Evolutionary conservation across 2,888 invertebrate genomes (phyloP).

Genomic region (Drosophila rellima): DNA sequence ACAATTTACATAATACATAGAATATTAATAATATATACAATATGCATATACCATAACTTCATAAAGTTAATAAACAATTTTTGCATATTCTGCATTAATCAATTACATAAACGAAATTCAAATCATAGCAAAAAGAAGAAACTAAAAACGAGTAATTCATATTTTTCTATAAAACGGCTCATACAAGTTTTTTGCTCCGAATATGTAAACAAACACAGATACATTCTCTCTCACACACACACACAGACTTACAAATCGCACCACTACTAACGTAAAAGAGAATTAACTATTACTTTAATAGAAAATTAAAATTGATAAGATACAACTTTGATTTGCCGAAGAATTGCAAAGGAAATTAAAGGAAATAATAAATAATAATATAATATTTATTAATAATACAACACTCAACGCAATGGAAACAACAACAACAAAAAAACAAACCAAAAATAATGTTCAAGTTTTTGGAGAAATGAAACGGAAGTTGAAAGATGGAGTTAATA

Average conservation of each 20-base stretch:
- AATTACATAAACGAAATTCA: slow-evolving; percentile 24
- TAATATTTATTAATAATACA: slow-evolving; percentile 21
- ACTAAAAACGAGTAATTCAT: slow-evolving; percentile 50
- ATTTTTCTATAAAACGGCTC: slow-evolving; percentile 73
- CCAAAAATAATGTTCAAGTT: slow-evolving; percentile 36
- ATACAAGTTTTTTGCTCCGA: slow-evolving; percentile 69
- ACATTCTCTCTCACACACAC: slow-evolving; percentile 22
- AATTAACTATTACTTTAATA: slow-evolving; percentile 77
- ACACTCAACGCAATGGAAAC: slow-evolving; percentile 12
- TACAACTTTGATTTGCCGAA: slow-evolving; percentile 43
- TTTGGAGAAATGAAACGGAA: slow-evolving; percentile 31
- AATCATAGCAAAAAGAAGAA: slow-evolving; percentile 35
- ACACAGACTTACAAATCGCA: slow-evolving; percentile 46
- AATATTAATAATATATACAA: slow-evolving; percentile 32
- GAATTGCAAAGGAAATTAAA: slow-evolving; percentile 14
- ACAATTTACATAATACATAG: slow-evolving; percentile 53
- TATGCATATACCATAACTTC: slow-evolving; percentile 52
- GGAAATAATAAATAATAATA: slow-evolving; percentile 8
- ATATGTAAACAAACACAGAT: slow-evolving; percentile 28
- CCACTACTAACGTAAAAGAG: slow-evolving; percentile 50
- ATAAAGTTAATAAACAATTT: slow-evolving; percentile 41
- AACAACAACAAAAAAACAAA: slow-evolving; percentile 21
- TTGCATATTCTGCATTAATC: slow-evolving; percentile 49
- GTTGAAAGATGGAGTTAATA: slow-evolving; percentile 60
- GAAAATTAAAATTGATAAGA: slow-evolving; percentile 64